Base-by-base conservation (phyloP, 1,140 invertebrate species). In the Meloidogyne exigua region DNA sequence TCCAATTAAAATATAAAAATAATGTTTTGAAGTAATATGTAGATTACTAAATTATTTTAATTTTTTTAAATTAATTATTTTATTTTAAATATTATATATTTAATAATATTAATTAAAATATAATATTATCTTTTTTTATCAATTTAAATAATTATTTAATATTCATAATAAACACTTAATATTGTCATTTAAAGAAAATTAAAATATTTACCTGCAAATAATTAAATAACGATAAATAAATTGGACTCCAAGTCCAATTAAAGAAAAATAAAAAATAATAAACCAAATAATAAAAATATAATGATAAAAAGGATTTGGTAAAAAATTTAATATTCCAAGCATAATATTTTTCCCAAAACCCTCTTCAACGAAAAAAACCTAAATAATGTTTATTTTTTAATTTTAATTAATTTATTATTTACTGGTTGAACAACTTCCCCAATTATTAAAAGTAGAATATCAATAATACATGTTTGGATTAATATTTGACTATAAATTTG, bases 261-360 rank as follows among this genome's bases (percentile, higher is more conserved):
- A 26, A 9, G 72, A 62, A 75, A 76, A 77, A 57, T 78, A 78
- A 78, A 78, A 78, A 21, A 76, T 25, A 25, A 68, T n/a, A n/a
- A 77, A 42, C 76, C 76, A 77, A 72, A 68, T 10, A 32, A 70
- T 70, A n/a, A 70, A 70, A 42, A 70, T 26, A 70, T 36, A 25
- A 57, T 70, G 68, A 70, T 70, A 49, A 28, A 57, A 23, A 1
- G 68, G 68, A 42, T 70, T 70, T 3, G 68, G 68, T 18, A 70
- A 21, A 49, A 28, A 25, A 7, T 32, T 23, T 25, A 70, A 57
- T 25, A 25, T 28, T n/a, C 68, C 68, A 25, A 57, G 26, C 68
- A 70, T 70, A 13, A 70, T 25, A 42, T 70, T 18, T 42, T 42
- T 25, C 5, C 23, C 68, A 7, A 21, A 36, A 25, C 68, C 68